Percentiles rank a stretch among this genome's conserved stretches.
Conservation (phyloP, 2,888 invertebrate species). For the Trisateles emortualis region DNA sequence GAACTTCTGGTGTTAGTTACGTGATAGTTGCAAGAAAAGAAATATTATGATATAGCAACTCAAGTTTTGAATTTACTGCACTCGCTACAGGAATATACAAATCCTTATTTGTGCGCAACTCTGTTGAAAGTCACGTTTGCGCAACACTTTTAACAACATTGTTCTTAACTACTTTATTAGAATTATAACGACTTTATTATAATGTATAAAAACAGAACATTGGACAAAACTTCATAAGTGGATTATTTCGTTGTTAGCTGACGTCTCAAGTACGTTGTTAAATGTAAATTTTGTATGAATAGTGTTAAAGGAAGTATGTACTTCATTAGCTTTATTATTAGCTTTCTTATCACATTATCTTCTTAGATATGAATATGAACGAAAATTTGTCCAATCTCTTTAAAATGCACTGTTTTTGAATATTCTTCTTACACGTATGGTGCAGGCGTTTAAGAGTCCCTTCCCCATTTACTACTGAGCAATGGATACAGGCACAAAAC, state of each 20-base stretch:
- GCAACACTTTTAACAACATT: conserved; percentile 5
- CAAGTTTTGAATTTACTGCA: conserved; percentile 33
- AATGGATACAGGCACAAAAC: too few relatives aligned
- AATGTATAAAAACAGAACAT: not conserved
- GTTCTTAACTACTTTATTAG: too few relatives aligned
- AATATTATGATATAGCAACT: conserved; percentile 21
- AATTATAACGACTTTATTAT: not conserved
- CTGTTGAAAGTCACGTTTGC: conserved; percentile 30
- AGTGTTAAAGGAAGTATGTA: not conserved
- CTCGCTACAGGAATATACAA: conserved; percentile 28
- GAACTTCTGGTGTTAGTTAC: conserved; percentile 37
- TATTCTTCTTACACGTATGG: too few relatives aligned
- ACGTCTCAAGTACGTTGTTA: not conserved
- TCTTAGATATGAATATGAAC: too few relatives aligned
- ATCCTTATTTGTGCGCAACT: conserved; percentile 20
- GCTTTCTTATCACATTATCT: too few relatives aligned
- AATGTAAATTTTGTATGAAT: not conserved
- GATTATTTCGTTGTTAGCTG: not conserved
- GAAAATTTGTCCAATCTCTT: too few relatives aligned
- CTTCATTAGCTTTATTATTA: not conserved
- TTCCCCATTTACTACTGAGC: too few relatives aligned
- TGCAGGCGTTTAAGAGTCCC: too few relatives aligned
- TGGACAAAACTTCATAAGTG: not conserved
- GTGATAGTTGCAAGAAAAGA: conserved; percentile 37
- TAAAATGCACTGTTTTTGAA: too few relatives aligned